Percentiles rank a stretch among this genome's conserved stretches.
phyloP scores from a whole-genome alignment of 2,797 vertebrate species.

The Galaxias olidus region DNA sequence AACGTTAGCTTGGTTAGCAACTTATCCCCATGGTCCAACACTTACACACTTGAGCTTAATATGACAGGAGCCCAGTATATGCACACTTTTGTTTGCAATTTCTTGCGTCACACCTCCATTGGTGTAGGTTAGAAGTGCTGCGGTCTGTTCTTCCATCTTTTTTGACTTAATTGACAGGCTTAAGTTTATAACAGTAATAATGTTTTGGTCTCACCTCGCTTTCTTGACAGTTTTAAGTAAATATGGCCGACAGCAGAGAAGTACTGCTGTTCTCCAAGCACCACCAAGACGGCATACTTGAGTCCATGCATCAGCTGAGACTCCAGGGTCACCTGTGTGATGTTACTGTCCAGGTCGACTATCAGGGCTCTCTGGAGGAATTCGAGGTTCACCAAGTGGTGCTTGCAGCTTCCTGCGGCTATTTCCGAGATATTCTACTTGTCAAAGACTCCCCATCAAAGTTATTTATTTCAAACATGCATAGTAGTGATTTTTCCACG shows the following conservation, averaged over 20 bases:
- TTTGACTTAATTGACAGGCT: too few relatives aligned
- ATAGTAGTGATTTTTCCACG: constrained; percentile 79
- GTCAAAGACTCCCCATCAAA: constrained; percentile 73
- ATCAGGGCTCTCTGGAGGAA: constrained; percentile 81
- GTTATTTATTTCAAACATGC: constrained; percentile 79
- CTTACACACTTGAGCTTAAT: too few relatives aligned
- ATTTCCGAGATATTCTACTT: constrained; percentile 88
- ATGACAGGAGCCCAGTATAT: too few relatives aligned
- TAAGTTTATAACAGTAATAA: too few relatives aligned
- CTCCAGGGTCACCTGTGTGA: constrained; percentile 87
- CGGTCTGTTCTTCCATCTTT: too few relatives aligned
- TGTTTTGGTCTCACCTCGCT: not conserved
- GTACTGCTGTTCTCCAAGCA: constrained; percentile 85
- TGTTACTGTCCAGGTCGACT: constrained; percentile 86
- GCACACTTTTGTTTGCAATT: too few relatives aligned
- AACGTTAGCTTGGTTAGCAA: too few relatives aligned
- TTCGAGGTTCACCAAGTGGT: constrained; percentile 92
- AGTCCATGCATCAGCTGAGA: constrained; percentile 86
- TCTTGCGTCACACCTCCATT: too few relatives aligned
- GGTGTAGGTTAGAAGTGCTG: too few relatives aligned
- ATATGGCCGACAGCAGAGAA: constrained; percentile 79
- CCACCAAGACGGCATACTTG: constrained; percentile 82
- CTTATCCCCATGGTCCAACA: too few relatives aligned
- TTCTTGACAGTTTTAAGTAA: constrained; percentile 51
- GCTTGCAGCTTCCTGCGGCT: constrained; percentile 91